These are phyloP conservation scores for Diplolepis rosae DNA, from an alignment of 2,888 invertebrate species.

Conservation along the genomic window DNA sequence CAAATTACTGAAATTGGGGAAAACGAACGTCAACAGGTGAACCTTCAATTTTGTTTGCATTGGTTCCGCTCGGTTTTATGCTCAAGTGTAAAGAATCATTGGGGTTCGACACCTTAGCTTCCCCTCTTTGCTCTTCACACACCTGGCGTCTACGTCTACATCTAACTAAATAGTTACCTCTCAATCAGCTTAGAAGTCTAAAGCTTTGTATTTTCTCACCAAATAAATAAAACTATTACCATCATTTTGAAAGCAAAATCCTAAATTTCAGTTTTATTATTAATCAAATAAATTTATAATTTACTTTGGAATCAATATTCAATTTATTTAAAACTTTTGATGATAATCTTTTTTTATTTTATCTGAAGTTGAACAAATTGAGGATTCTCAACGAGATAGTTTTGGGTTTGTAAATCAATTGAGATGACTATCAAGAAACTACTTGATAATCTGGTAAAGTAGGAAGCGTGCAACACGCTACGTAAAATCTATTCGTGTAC, in stretches of 20 bases:
- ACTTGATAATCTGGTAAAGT: constrained; percentile 2
- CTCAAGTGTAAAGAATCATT: constrained; percentile 20
- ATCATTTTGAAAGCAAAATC: too few relatives aligned
- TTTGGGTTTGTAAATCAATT: background rate
- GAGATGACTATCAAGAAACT: constrained; percentile 1
- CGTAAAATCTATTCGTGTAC: constrained; percentile 10
- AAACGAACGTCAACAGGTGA: constrained; percentile 20
- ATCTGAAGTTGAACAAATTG: background rate
- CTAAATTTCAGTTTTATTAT: too few relatives aligned
- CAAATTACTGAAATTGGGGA: constrained; percentile 27
- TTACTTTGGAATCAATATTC: too few relatives aligned
- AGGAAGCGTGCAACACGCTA: constrained; percentile 5
- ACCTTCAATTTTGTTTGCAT: constrained; percentile 22
- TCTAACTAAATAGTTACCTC: constrained; percentile 4
- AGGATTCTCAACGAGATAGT: background rate
- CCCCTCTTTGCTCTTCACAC: constrained; percentile 16
- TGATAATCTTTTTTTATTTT: too few relatives aligned
- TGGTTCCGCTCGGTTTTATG: constrained; percentile 21
- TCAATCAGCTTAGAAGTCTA: background rate
- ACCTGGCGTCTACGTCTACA: background rate
- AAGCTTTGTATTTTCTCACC: background rate
- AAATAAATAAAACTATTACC: background rate
- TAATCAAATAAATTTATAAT: too few relatives aligned
- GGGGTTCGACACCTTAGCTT: constrained; percentile 10
- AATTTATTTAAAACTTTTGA: too few relatives aligned